Conservation (phyloP, 2,797 vertebrate genomes). For the Alca torda region DNA sequence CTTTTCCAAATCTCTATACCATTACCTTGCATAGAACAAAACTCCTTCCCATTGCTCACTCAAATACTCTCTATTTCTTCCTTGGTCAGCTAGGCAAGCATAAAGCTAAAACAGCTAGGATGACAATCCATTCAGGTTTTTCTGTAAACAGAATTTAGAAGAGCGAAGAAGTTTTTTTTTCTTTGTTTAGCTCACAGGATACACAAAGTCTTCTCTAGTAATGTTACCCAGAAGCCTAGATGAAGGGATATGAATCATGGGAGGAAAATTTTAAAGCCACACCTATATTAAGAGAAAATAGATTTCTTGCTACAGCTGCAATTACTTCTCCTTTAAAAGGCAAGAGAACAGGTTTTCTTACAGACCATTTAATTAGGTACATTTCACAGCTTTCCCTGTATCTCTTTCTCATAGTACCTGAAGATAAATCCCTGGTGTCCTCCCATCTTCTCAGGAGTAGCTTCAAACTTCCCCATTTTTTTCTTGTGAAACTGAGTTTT, state of each 20-base stretch:
- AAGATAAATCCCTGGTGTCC: not conserved
- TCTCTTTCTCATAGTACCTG: not conserved
- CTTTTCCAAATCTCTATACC: not conserved
- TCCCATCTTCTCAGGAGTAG: not conserved
- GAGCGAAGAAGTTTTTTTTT: not conserved
- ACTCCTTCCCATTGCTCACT: not conserved
- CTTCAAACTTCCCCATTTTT: not conserved
- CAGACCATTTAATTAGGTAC: not conserved
- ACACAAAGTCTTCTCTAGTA: not conserved
- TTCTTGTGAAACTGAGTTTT: not conserved
- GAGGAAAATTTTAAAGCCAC: not conserved
- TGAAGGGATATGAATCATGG: not conserved
- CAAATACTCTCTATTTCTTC: not conserved
- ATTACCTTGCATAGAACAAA: not conserved
- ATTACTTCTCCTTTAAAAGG: not conserved
- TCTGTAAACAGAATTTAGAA: not conserved
- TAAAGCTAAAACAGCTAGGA: not conserved
- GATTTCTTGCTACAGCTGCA: not conserved
- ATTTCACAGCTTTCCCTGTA: not conserved
- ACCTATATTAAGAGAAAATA: not conserved
- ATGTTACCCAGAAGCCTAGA: not conserved
- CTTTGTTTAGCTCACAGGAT: not conserved
- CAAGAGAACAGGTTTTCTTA: not conserved
- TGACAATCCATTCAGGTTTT: not conserved
- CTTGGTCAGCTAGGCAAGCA: not conserved